Percentiles rank a stretch among this genome's conserved stretches.
Evolutionary conservation across 2,797 vertebrate genomes (phyloP).

Genomic region (Lagorchestes hirsutus): DNA sequence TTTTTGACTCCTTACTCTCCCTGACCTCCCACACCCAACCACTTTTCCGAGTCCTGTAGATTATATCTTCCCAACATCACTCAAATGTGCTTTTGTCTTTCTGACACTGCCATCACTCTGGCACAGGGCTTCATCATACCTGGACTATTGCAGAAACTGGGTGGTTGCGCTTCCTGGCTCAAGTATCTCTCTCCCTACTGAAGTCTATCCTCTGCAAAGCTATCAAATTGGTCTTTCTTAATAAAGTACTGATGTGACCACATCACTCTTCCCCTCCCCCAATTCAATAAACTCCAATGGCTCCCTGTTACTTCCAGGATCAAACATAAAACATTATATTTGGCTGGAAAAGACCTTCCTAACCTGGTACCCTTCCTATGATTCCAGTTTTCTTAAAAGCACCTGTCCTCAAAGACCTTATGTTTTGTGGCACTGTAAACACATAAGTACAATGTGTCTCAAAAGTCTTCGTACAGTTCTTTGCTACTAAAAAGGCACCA

Average conservation of each 20-base stretch:
- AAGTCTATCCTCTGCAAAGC: neutral
- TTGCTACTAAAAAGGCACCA: neutral
- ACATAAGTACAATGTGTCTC: neutral
- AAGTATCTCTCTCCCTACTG: neutral
- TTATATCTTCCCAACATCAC: neutral
- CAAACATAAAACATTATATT: neutral
- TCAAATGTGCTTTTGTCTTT: neutral
- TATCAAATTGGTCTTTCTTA: neutral
- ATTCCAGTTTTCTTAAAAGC: neutral
- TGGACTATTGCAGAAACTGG: neutral
- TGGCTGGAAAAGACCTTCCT: neutral
- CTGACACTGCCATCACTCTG: neutral
- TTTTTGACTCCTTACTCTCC: neutral
- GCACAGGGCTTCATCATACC: neutral
- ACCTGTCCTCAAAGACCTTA: neutral
- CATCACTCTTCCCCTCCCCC: neutral
- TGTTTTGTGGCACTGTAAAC: neutral
- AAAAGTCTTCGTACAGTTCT: neutral
- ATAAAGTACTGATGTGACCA: neutral
- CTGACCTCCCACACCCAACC: neutral
- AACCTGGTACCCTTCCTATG: neutral
- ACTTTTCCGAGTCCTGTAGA: neutral
- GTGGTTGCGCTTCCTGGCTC: neutral
- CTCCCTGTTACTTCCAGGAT: neutral
- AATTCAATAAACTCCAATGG: neutral